phyloP scores from a whole-genome alignment of 2,888 invertebrate species.

The Anticlea derivata region DNA sequence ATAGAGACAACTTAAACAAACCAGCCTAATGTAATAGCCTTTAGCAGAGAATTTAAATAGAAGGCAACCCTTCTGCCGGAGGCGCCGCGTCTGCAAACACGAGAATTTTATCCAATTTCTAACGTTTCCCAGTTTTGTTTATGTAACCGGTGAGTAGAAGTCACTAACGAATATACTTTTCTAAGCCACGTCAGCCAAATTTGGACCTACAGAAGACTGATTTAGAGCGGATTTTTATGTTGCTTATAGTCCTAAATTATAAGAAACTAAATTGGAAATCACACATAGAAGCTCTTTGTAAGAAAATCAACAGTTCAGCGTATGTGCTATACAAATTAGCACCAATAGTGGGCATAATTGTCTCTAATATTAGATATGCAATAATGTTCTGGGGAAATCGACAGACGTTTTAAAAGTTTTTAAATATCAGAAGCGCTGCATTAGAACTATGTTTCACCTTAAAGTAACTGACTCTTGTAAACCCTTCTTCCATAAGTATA shows the following conservation, averaged over 20 bases:
- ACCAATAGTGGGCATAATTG: too few species aligned
- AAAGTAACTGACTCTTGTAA: too few species aligned
- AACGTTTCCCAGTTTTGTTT: conserved; percentile 36
- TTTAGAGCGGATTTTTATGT: conserved; percentile 9
- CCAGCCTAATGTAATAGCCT: conserved; percentile 52
- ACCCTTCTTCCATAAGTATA: too few species aligned
- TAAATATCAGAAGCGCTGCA: too few species aligned
- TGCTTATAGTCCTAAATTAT: not conserved
- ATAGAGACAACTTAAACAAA: conserved; percentile 48
- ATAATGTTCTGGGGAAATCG: too few species aligned
- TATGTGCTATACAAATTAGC: too few species aligned
- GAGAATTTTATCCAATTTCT: conserved; percentile 55
- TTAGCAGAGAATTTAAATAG: conserved; percentile 51
- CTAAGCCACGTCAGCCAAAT: conserved; percentile 1
- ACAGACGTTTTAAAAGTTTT: too few species aligned
- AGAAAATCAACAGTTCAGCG: too few species aligned
- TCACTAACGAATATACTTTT: conserved; percentile 27
- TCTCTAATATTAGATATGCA: too few species aligned
- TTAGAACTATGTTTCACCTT: too few species aligned
- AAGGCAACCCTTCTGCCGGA: conserved; percentile 41
- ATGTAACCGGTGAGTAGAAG: conserved; percentile 33
- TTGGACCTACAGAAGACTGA: not conserved
- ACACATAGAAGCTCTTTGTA: too few species aligned
- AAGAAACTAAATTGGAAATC: too few species aligned
- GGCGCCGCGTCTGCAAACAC: conserved; percentile 48